Evolutionary conservation across 1,140 invertebrate species (phyloP).

Genomic region (Ceratina calcarata): DNA sequence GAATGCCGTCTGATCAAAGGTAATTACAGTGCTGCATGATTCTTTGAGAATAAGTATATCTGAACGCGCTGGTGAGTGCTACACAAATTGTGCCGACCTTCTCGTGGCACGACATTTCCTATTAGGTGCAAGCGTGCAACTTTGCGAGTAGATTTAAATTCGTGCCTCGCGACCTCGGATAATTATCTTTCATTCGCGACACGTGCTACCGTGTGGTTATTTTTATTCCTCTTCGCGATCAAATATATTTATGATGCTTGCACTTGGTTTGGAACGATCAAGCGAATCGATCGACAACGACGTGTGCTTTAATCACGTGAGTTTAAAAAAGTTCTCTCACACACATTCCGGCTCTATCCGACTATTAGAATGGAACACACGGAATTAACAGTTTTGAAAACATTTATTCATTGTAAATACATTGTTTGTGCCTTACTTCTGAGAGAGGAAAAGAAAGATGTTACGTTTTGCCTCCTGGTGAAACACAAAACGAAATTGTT

Average conservation of each 20-base stretch:
- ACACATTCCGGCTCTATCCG: no score
- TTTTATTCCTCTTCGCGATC: background rate
- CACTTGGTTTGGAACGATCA: no score
- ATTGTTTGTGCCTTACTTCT: constrained; percentile 61
- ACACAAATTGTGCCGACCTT: background rate
- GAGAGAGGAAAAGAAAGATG: constrained; percentile 48
- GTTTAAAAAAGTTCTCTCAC: no score
- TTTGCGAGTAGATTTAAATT: constrained; percentile 16
- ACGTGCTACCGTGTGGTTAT: background rate
- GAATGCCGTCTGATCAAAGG: background rate
- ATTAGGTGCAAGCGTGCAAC: background rate
- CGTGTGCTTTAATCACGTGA: no score
- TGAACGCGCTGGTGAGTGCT: background rate
- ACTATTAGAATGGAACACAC: no score
- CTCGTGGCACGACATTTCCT: background rate
- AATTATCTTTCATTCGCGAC: constrained; percentile 15
- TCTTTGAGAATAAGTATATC: background rate
- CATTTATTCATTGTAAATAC: constrained; percentile 70
- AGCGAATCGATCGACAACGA: no score
- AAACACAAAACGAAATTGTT: constrained; percentile 19
- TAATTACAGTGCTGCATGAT: background rate
- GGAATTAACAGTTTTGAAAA: constrained; percentile 61
- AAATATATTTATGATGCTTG: no score
- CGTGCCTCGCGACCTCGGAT: background rate
- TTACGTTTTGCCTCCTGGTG: constrained; percentile 27